phyloP scores from a whole-genome alignment of 1,140 invertebrate species.

The Drosophila lacteicornis region DNA sequence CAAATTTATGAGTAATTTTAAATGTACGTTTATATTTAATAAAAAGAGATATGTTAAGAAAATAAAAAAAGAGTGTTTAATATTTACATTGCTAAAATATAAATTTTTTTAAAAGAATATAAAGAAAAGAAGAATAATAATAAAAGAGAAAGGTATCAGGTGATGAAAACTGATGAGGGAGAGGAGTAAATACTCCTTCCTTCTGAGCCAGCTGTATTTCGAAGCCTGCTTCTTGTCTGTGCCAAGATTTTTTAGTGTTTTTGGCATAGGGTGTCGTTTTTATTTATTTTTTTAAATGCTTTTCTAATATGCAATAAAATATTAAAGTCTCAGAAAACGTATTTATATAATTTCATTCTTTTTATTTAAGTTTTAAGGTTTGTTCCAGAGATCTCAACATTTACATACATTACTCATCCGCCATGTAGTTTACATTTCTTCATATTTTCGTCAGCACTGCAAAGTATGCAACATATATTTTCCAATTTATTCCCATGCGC shows the following conservation, averaged over 20 bases:
- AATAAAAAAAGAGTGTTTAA: neutral
- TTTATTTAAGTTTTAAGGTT: neutral
- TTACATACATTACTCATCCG: neutral
- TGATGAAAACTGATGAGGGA: too few relatives aligned
- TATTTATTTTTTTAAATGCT: too few relatives aligned
- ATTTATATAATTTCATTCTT: neutral
- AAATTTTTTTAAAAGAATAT: neutral
- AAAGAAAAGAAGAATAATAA: neutral
- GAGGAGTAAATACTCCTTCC: too few relatives aligned
- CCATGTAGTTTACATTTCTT: neutral
- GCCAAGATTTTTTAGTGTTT: too few relatives aligned
- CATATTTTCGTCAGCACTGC: accelerated
- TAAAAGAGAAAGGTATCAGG: too few relatives aligned
- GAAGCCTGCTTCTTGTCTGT: too few relatives aligned
- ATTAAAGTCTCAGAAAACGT: too few relatives aligned
- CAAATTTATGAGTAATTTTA: constrained; percentile 68
- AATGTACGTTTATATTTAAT: constrained; percentile 67
- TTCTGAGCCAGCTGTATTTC: too few relatives aligned
- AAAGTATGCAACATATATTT: constrained; percentile 1
- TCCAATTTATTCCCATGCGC: neutral
- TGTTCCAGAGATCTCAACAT: neutral
- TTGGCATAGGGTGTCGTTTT: too few relatives aligned
- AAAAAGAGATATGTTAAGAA: constrained; percentile 69
- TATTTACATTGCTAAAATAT: too few relatives aligned
- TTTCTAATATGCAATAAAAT: too few relatives aligned